Evolutionary conservation across 2,888 invertebrate species (phyloP).

Genomic region (Lacanobia wlatinum): DNA sequence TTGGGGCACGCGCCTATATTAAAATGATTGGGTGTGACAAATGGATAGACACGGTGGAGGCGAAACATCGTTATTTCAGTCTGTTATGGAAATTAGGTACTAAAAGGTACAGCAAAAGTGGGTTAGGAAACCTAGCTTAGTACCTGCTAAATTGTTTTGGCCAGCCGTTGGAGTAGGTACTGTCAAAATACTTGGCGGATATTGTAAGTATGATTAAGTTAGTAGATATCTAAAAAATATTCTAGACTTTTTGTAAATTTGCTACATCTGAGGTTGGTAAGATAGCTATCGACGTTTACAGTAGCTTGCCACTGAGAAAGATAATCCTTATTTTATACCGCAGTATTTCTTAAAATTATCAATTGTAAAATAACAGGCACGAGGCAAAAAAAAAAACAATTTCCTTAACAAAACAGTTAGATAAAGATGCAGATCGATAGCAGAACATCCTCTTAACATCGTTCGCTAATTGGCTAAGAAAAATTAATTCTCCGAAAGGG

Average conservation of each 20-base stretch:
- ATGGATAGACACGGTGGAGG: constrained; percentile 44
- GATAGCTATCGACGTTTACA: neutral
- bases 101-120: neutral
- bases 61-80: constrained; percentile 49
- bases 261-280: too few species aligned
- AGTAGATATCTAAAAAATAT: too few species aligned
- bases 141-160: neutral
- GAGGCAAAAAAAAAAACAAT: neutral
- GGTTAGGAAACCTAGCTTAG: neutral
- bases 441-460: constrained; percentile 79
- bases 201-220: neutral
- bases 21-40: constrained; percentile 65
- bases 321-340: neutral
- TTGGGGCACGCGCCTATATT: constrained; percentile 50
- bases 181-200: neutral
- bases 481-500: constrained; percentile 89
- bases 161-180: neutral
- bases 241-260: neutral
- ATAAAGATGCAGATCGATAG: constrained; percentile 79
- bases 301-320: neutral
- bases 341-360: too few species aligned
- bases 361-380: too few species aligned
- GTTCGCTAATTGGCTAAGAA: constrained; percentile 88
- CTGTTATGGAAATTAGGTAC: constrained; percentile 25
- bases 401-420: constrained; percentile 26